Conservation (phyloP, 2,888 invertebrate genomes). For the Meteorus cinctellus region DNA sequence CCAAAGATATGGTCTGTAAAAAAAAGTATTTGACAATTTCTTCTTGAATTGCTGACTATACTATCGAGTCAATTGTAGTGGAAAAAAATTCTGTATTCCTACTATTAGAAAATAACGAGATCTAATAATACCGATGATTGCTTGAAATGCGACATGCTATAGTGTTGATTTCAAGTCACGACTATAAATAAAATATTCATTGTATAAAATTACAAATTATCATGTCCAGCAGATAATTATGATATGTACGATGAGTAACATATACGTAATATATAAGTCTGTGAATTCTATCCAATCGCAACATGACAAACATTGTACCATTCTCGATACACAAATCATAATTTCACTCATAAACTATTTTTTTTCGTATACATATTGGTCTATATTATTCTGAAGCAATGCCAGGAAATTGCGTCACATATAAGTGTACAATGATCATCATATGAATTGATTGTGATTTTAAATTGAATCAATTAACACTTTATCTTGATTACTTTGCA, state of each 20-base stretch:
- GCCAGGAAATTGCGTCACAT: conserved; percentile 1
- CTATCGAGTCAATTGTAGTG: neutral
- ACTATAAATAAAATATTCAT: neutral
- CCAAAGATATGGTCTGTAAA: too few species aligned
- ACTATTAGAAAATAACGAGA: neutral
- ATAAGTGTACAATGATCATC: neutral
- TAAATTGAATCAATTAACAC: neutral
- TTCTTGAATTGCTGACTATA: too few species aligned
- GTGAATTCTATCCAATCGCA: neutral
- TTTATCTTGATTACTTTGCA: neutral
- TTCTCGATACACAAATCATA: neutral
- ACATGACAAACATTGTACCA: neutral
- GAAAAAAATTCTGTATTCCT: neutral
- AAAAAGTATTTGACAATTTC: too few species aligned
- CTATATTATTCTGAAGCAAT: neutral
- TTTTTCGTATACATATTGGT: neutral
- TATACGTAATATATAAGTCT: neutral
- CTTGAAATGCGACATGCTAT: neutral
- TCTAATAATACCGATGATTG: conserved; percentile 8
- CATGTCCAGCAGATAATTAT: neutral
- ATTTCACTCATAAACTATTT: neutral
- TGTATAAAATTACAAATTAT: neutral
- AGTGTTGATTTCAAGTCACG: neutral
- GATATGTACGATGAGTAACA: neutral
- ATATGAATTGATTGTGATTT: neutral